Evolutionary conservation across 2,113 vertebrate genomes (phyloP).

Genomic region (Nycticryphes semicollaris): DNA sequence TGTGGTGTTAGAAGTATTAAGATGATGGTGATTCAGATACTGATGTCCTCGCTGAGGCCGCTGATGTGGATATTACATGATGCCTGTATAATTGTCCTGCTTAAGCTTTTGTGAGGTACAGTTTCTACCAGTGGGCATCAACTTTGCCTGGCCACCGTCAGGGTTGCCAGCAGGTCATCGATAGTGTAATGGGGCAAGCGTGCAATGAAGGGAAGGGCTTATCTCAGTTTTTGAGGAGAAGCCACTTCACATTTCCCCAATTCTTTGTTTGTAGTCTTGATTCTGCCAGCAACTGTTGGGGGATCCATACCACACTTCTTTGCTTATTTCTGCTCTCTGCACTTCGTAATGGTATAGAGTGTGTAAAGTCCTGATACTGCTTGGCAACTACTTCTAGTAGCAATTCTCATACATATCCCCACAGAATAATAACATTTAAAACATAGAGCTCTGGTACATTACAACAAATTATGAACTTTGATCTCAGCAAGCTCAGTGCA

Average conservation of each 20-base stretch:
- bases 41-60: neutral
- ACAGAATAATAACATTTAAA: neutral
- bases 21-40: neutral
- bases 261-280: neutral
- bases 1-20: neutral
- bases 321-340: neutral
- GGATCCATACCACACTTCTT: neutral
- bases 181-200: neutral
- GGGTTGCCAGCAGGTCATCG: neutral
- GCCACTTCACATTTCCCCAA: neutral
- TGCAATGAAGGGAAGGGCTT: neutral
- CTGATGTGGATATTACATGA: neutral
- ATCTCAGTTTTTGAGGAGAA: neutral
- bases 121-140: neutral
- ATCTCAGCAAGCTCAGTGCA: neutral
- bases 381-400: neutral
- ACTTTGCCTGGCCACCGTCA: neutral
- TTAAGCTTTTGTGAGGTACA: neutral
- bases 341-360: neutral
- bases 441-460: neutral
- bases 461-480: neutral
- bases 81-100: neutral
- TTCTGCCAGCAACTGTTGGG: neutral
- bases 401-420: neutral
- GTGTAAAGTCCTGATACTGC: neutral